Percentiles rank a stretch among this genome's conserved stretches.
Evolutionary conservation across 1,140 invertebrate genomes (phyloP).

Genomic region (Manduca sexta): DNA sequence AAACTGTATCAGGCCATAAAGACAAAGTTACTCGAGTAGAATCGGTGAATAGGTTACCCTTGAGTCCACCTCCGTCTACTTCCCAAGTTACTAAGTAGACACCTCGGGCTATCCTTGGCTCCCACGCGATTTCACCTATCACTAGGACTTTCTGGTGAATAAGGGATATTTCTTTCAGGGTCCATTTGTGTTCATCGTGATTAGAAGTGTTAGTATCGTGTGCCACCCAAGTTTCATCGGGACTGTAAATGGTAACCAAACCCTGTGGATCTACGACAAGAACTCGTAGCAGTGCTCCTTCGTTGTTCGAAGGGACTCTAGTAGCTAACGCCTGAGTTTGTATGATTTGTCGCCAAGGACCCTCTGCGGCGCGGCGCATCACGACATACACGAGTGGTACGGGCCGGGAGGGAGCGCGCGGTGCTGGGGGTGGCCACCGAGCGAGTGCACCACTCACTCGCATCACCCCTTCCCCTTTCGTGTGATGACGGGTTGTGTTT

Average conservation of each 20-base stretch:
- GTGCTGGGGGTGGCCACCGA: slow-evolving; percentile 76
- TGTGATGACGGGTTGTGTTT: slow-evolving; percentile 79
- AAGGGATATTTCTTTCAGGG: slow-evolving; percentile 77
- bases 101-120: slow-evolving; percentile 75
- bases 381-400: slow-evolving; percentile 80
- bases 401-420: slow-evolving; percentile 63
- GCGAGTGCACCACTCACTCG: slow-evolving; percentile 74
- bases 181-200: slow-evolving; percentile 74
- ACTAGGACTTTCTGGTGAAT: slow-evolving; percentile 83
- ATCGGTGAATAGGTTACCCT: slow-evolving; percentile 87
- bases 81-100: slow-evolving; percentile 89
- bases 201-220: slow-evolving; percentile 74
- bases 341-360: slow-evolving; percentile 79
- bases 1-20: slow-evolving; percentile 85
- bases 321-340: slow-evolving; percentile 76
- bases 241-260: slow-evolving; percentile 79
- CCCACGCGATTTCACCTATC: slow-evolving; percentile 84
- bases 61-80: slow-evolving; percentile 86
- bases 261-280: slow-evolving; percentile 79
- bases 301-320: slow-evolving; percentile 74
- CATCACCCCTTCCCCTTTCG: slow-evolving; percentile 78
- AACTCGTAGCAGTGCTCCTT: slow-evolving; percentile 76
- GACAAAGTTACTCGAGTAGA: slow-evolving; percentile 84
- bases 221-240: slow-evolving; percentile 76
- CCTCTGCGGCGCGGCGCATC: slow-evolving; percentile 75